These are phyloP conservation scores for Laticauda laticaudata DNA, from an alignment of 2,113 vertebrate genomes.

Conservation along the genomic window DNA sequence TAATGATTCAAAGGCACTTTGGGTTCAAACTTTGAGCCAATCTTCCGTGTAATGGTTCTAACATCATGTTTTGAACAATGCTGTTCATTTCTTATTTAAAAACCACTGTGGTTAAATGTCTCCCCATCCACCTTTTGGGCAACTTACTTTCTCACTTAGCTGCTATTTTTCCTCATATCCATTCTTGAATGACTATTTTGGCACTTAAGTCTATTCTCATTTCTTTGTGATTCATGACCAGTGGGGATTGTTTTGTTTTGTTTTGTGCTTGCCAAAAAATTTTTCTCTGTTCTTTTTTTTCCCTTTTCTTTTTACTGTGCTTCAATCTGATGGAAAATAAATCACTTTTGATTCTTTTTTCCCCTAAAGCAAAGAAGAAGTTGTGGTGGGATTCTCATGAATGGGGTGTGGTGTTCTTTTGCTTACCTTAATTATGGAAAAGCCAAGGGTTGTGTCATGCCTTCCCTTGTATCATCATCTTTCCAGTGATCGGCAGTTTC, in stretches of 20 bases:
- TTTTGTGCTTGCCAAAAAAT: not conserved
- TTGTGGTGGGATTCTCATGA: not conserved
- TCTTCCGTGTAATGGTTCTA: not conserved
- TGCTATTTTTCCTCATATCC: not conserved
- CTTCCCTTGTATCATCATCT: not conserved
- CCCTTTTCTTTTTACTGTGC: not conserved
- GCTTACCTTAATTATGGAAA: not conserved
- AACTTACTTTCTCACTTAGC: not conserved
- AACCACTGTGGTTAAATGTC: not conserved
- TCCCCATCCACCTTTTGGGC: not conserved
- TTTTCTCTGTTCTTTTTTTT: not conserved
- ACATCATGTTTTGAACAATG: not conserved
- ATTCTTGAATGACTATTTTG: not conserved
- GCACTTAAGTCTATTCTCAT: not conserved
- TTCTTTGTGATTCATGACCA: not conserved
- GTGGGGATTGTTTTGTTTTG: not conserved
- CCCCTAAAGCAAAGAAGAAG: not conserved
- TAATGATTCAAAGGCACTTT: not conserved
- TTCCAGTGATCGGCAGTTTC: not conserved
- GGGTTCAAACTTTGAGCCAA: not conserved
- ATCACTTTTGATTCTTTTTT: not conserved
- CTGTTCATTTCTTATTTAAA: not conserved
- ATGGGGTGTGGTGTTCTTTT: not conserved
- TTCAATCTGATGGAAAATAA: not conserved
- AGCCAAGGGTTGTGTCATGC: not conserved